Conservation (phyloP, 2,888 invertebrate species). For the Frankliniella intonsa region DNA sequence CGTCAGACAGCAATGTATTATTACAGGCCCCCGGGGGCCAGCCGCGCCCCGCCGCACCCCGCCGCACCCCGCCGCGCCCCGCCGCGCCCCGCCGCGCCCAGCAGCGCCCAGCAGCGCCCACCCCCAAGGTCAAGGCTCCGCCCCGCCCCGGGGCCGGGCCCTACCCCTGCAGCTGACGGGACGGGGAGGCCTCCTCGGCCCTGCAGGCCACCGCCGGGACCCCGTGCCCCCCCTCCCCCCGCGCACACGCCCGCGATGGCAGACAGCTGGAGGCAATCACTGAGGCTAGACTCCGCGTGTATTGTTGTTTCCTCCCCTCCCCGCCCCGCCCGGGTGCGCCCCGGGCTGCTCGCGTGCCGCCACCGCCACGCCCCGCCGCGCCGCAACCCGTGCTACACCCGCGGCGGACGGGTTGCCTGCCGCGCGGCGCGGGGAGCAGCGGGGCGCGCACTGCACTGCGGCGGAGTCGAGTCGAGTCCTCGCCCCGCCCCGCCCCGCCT, state of each 20-base stretch:
- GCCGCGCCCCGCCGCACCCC: not conserved
- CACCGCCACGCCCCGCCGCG: not conserved
- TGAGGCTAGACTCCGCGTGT: not conserved
- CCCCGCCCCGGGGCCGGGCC: not conserved
- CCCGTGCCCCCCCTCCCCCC: not conserved
- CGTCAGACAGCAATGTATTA: conserved; percentile 7
- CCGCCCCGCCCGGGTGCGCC: not conserved
- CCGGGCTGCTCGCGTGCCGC: not conserved
- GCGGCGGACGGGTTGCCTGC: not conserved
- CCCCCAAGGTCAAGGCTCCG: not conserved
- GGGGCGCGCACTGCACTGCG: not conserved
- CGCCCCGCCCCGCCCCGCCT: not conserved
- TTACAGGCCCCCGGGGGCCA: not conserved
- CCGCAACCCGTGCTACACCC: not conserved
- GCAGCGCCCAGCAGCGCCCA: not conserved
- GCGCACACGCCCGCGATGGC: not conserved
- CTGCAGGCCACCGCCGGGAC: too few relatives aligned
- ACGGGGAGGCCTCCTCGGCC: too few relatives aligned
- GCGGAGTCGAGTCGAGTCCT: not conserved
- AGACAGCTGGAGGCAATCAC: too few relatives aligned
- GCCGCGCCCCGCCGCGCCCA: not conserved
- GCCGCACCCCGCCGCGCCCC: not conserved
- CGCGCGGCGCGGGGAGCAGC: not conserved
- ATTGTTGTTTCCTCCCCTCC: too few relatives aligned
- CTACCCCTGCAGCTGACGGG: not conserved